Evolutionary conservation across 1,140 invertebrate genomes (phyloP).

Genomic region (Pseudomyrmex concolor): DNA sequence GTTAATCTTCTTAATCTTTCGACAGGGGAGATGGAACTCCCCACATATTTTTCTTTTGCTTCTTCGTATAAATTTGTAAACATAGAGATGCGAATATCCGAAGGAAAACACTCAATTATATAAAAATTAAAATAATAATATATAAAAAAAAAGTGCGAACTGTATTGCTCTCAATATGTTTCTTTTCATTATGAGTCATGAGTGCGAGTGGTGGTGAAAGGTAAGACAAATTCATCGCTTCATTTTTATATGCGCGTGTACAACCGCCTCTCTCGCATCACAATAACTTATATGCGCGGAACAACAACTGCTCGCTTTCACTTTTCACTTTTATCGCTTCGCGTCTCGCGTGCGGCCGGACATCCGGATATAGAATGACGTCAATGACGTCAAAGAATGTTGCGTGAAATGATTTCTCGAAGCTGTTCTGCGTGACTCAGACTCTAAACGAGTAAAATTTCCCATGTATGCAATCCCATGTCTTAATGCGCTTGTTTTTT

Average conservation of each 20-base stretch:
- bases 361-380: conserved; percentile 43
- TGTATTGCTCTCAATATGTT: conserved; percentile 10
- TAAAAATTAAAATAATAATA: too few species aligned
- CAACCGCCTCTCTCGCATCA: conserved; percentile 47
- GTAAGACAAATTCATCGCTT: conserved; percentile 25
- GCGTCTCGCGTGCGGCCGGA: conserved; percentile 51
- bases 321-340: conserved; percentile 67
- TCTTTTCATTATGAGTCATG: conserved; percentile 11
- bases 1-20: background rate
- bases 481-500: background rate
- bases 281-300: conserved; percentile 51
- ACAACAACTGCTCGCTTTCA: conserved; percentile 46
- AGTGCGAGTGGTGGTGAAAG: conserved; percentile 54
- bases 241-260: conserved; percentile 6
- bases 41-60: background rate
- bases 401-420: conserved; percentile 35
- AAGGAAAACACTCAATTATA: too few species aligned
- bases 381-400: conserved; percentile 25
- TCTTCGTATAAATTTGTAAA: background rate
- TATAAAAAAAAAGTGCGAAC: too few species aligned
- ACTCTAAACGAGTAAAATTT: background rate
- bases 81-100: too few species aligned
- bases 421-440: background rate
- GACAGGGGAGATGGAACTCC: too few species aligned
- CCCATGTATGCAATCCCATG: background rate